Evolutionary conservation across 2,797 vertebrate genomes (phyloP).

Genomic region (Periparus ater): DNA sequence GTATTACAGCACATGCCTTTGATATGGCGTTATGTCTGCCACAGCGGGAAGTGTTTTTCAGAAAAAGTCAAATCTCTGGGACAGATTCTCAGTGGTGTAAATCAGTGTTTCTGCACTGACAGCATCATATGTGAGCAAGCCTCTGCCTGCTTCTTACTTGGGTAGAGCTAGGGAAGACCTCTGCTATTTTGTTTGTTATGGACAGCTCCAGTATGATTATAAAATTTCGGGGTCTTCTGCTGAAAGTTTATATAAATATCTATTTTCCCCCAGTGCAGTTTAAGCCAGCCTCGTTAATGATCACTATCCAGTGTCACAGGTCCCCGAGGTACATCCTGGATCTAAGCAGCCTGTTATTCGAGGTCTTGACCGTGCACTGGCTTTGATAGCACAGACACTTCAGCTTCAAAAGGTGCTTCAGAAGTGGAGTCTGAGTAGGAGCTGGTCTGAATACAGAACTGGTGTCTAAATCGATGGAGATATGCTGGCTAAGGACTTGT

Average conservation of each 20-base stretch:
- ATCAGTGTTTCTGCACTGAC: not conserved
- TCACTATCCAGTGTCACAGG: rapidly evolving
- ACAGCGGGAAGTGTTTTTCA: constrained; percentile 70
- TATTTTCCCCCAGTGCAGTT: not conserved
- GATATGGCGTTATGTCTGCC: constrained; percentile 73
- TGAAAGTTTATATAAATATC: not conserved
- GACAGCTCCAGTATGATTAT: not conserved
- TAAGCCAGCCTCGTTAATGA: not conserved
- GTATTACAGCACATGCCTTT: constrained; percentile 69
- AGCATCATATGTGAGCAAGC: not conserved
- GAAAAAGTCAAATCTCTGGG: constrained; percentile 64
- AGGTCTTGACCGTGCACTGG: not conserved
- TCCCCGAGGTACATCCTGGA: rapidly evolving
- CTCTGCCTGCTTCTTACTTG: not conserved
- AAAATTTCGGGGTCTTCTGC: not conserved
- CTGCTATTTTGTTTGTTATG: not conserved
- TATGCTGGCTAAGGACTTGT: not conserved
- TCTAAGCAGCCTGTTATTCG: not conserved
- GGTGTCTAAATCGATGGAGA: not conserved
- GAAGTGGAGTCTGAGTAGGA: not conserved
- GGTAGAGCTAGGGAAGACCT: not conserved
- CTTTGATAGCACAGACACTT: constrained; percentile 26
- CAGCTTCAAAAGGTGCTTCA: constrained; percentile 40
- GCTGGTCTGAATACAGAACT: not conserved
- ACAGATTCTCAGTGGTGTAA: constrained; percentile 22